phyloP scores from a whole-genome alignment of 1,140 invertebrate species.

The Hylaeus volcanicus region DNA sequence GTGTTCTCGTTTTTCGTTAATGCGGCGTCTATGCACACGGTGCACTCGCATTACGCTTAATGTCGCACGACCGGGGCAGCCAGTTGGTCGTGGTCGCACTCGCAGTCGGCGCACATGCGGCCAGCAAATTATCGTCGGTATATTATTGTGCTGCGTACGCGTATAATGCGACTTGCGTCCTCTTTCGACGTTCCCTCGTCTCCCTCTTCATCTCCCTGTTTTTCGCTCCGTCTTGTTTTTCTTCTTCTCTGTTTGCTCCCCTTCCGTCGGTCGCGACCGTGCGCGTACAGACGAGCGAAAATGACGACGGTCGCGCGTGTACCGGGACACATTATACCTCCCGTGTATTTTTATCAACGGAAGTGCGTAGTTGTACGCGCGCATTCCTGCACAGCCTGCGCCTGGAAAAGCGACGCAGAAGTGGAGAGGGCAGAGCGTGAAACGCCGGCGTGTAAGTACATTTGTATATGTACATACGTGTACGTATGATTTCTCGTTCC shows the following conservation, averaged over 20 bases:
- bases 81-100: slow-evolving; percentile 22
- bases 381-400: slow-evolving; percentile 69
- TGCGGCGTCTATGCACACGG: slow-evolving; percentile 55
- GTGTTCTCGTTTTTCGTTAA: slow-evolving; percentile 64
- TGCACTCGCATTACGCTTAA: slow-evolving; percentile 66
- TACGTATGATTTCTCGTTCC: slow-evolving; percentile 21
- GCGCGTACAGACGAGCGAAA: slow-evolving; percentile 49
- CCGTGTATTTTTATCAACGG: slow-evolving; percentile 80
- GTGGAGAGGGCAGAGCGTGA: slow-evolving; percentile 2
- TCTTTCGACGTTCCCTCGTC: neutral
- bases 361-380: slow-evolving; percentile 78
- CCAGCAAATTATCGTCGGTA: slow-evolving; percentile 58
- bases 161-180: slow-evolving; percentile 16
- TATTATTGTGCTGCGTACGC: slow-evolving; percentile 59
- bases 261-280: slow-evolving; percentile 9
- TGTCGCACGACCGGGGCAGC: slow-evolving; percentile 45
- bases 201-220: neutral
- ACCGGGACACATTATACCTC: slow-evolving; percentile 71
- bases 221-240: neutral
- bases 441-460: slow-evolving; percentile 2
- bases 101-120: slow-evolving; percentile 45
- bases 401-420: slow-evolving; percentile 60
- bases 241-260: slow-evolving; percentile 18
- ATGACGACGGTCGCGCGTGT: slow-evolving; percentile 67
- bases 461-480: too few species aligned